Percentiles rank a stretch among this genome's conserved stretches.
Evolutionary conservation across 2,113 vertebrate genomes (phyloP).

Genomic region (Pelvicachromis taeniatus): DNA sequence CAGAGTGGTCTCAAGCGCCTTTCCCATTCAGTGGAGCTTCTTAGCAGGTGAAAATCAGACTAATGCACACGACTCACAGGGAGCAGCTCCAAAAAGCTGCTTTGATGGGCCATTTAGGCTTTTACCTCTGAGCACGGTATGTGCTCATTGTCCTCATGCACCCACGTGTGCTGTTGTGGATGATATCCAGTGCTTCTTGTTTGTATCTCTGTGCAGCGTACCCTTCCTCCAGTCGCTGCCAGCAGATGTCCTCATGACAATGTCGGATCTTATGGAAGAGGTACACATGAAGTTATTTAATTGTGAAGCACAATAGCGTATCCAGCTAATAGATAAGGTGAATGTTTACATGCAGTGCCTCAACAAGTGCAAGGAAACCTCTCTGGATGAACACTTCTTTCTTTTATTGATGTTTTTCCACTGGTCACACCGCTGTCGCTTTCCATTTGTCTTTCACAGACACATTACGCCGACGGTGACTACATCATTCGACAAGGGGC

Average conservation of each 20-base stretch:
- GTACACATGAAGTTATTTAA: constrained; percentile 41
- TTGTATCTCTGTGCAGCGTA: constrained; percentile 56
- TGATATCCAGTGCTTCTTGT: neutral
- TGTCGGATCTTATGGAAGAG: constrained; percentile 72
- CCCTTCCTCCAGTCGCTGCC: constrained; percentile 68
- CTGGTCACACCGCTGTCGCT: neutral
- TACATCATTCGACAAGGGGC: constrained; percentile 69
- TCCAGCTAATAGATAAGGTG: neutral
- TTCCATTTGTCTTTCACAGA: constrained; percentile 36
- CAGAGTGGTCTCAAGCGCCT: constrained; percentile 53
- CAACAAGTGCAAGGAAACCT: neutral
- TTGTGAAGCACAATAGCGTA: neutral
- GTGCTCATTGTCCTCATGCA: neutral
- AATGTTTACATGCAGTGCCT: neutral
- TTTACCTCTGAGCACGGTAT: neutral
- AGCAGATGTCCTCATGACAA: constrained; percentile 68
- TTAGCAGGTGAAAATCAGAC: constrained; percentile 62
- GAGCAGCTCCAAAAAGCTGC: neutral
- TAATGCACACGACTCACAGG: neutral
- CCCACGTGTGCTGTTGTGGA: neutral
- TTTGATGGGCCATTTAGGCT: neutral
- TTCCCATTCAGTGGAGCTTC: constrained; percentile 61
- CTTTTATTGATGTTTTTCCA: neutral
- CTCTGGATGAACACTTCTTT: neutral
- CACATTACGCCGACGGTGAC: constrained; percentile 66